Base-by-base conservation (phyloP, 2,797 vertebrate species). In the Helarctos malayanus region DNA sequence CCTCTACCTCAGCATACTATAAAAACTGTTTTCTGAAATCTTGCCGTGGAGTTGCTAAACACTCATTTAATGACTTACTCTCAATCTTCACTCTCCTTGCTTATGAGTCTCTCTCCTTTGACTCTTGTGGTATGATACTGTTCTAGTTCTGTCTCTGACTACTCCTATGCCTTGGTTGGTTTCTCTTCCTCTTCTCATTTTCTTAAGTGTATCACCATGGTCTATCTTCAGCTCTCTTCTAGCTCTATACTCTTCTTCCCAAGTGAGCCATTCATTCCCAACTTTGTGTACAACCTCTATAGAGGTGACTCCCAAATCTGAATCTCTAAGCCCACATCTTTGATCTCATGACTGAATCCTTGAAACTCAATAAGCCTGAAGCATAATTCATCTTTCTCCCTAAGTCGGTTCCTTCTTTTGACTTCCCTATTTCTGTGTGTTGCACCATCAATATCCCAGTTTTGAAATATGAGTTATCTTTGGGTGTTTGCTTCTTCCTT, bases 301-400 rank as follows among this genome's bases (percentile, higher is more conserved):
- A 76, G 6, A 84, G 29, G 35, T 96, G 35, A 91, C 32, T 93
- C 68, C 79, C 75, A 86, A 91, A 91, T 93, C 87, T 87, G 16
- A 61, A 71, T 38, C 47, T 97, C 76, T 54, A 54, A 89, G 35
- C 18, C 25, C 18, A 27, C 47, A 18, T 75, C 32, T 56, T 29
- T 69, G 49, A 93, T 41, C 61, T 61, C 82, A 41, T 7, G 2
- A n/a, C 23, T 79, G 14, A 12, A 14, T 80, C 38, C 45, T 73
- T 83, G 23, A 94, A 94, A 94, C 52, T 85, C n/a, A 97, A 61
- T 47, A 93, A 35, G 32, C 93, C 79, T 89, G 75, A 57, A 94
- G 76, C 23, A 80, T 65, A 96, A 89, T 7, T 81, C 47, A 61
- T 78, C 29, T 91, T 65, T 95, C 49, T 57, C 49, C n/a, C 14